phyloP scores from a whole-genome alignment of 2,888 invertebrate species.

The Lepidochitona cinerea region DNA sequence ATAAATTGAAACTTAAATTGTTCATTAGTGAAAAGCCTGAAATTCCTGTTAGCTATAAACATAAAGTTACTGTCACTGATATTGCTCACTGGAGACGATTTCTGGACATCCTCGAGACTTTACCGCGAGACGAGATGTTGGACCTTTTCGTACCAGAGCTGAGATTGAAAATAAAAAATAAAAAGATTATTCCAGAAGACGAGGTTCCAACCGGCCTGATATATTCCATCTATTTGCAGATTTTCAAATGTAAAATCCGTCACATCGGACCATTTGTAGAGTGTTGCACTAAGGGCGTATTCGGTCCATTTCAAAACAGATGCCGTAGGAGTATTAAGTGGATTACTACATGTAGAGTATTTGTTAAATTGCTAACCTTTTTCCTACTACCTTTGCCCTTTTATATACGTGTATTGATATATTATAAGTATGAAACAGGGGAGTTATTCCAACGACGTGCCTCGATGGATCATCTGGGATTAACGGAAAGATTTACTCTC shows the following conservation, averaged over 20 bases:
- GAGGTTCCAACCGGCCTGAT: constrained; percentile 1
- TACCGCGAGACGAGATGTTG: not conserved
- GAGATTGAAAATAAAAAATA: not conserved
- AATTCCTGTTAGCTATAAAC: not conserved
- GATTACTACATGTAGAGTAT: not conserved
- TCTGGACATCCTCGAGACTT: not conserved
- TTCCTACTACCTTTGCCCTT: constrained; percentile 35
- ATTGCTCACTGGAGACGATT: constrained; percentile 1
- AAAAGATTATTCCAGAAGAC: constrained; percentile 1
- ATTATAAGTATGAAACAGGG: constrained; percentile 34
- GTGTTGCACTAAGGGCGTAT: not conserved
- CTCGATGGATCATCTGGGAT: constrained; percentile 14
- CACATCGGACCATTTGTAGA: constrained; percentile 2
- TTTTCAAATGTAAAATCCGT: not conserved
- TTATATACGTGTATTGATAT: constrained; percentile 37
- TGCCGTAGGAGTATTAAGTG: not conserved
- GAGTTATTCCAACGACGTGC: constrained; percentile 32
- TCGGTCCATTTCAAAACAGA: not conserved
- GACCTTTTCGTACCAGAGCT: not conserved
- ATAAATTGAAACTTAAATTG: not conserved
- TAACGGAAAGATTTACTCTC: constrained; percentile 24
- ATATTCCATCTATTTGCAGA: not conserved
- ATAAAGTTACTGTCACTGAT: not conserved
- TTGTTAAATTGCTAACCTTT: constrained; percentile 25
- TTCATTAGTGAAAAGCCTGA: not conserved